Evolutionary conservation across 2,113 vertebrate genomes (phyloP).

Genomic region (Cyprinodon brontotheroides): DNA sequence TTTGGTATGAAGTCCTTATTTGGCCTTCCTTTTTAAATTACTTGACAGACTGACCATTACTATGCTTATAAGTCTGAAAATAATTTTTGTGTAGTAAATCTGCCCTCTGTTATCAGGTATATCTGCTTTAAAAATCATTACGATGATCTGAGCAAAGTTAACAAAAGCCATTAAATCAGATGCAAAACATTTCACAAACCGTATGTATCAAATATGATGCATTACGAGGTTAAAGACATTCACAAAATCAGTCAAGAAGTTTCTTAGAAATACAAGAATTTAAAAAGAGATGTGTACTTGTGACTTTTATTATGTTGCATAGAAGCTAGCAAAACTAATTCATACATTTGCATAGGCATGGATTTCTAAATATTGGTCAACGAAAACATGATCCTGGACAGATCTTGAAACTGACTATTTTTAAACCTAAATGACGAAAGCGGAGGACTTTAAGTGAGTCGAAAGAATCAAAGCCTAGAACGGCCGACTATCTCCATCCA

Average conservation of each 20-base stretch:
- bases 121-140: too few relatives aligned
- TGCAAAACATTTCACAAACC: too few relatives aligned
- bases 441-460: conserved; percentile 41
- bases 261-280: not conserved
- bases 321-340: conserved; percentile 24
- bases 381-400: not conserved
- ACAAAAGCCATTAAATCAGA: too few relatives aligned
- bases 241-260: not conserved
- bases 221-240: not conserved
- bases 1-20: too few relatives aligned
- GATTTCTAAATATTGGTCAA: not conserved
- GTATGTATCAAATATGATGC: too few relatives aligned
- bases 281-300: not conserved
- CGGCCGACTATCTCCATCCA: conserved; percentile 35
- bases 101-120: too few relatives aligned
- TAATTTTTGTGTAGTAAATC: too few relatives aligned
- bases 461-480: conserved; percentile 23
- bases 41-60: too few relatives aligned
- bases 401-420: conserved; percentile 25
- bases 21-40: too few relatives aligned
- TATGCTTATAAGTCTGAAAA: too few relatives aligned
- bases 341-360: conserved; percentile 18
- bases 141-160: too few relatives aligned
- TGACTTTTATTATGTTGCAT: conserved; percentile 14
- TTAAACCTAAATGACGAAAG: conserved; percentile 14